These are phyloP conservation scores for Vesta saturnalis DNA, from an alignment of 2,888 invertebrate genomes.

Conservation along the genomic window DNA sequence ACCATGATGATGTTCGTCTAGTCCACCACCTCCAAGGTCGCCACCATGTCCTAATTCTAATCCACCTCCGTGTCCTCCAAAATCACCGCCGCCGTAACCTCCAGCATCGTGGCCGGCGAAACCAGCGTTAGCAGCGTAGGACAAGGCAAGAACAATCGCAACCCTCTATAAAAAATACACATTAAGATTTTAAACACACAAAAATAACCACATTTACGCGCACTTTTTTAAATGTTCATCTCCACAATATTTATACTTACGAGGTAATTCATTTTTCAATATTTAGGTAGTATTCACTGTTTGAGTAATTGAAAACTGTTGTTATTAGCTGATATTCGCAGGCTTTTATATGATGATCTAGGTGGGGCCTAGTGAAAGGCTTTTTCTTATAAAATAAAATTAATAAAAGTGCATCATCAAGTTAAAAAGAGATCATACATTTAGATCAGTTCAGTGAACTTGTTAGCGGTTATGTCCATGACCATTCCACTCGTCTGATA, in stretches of 20 bases:
- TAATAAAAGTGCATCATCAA: constrained; percentile 32
- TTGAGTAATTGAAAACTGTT: constrained; percentile 46
- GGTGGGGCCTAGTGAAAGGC: constrained; percentile 47
- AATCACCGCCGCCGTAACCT: constrained; percentile 35
- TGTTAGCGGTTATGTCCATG: constrained; percentile 12
- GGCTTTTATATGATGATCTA: constrained; percentile 47
- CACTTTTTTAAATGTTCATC: constrained; percentile 12
- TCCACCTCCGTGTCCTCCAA: constrained; percentile 61
- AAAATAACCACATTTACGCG: not conserved
- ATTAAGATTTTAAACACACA: not conserved
- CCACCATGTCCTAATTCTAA: constrained; percentile 52
- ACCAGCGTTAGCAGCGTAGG: constrained; percentile 46
- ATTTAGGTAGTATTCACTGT: constrained; percentile 34
- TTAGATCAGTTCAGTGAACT: constrained; percentile 23
- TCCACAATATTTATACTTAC: constrained; percentile 42
- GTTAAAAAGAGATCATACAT: constrained; percentile 17
- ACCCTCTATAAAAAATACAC: constrained; percentile 40
- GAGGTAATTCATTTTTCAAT: constrained; percentile 44
- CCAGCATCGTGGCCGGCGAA: constrained; percentile 41
- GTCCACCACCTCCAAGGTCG: constrained; percentile 56
- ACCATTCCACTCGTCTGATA: not conserved
- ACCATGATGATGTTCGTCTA: constrained; percentile 65
- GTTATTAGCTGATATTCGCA: constrained; percentile 26
- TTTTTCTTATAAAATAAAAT: constrained; percentile 29
- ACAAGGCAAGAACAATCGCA: constrained; percentile 46